Evolutionary conservation across 2,113 vertebrate genomes (phyloP).

Genomic region (Stercorarius parasiticus): DNA sequence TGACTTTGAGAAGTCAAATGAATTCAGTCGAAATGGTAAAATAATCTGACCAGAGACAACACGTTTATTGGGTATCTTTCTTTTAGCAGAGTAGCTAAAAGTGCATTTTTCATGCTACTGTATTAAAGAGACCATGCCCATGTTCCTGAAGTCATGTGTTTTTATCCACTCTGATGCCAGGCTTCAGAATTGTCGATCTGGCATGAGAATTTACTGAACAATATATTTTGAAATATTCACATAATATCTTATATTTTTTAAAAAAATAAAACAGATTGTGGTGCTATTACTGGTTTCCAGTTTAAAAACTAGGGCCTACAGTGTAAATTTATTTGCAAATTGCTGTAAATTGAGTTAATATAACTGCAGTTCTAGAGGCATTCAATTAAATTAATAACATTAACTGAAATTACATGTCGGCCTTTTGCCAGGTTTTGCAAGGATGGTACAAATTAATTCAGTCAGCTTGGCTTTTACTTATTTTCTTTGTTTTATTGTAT

Average conservation of each 20-base stretch:
- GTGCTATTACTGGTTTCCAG: not conserved
- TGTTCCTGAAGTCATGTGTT: not conserved
- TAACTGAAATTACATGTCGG: not conserved
- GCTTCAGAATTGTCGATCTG: not conserved
- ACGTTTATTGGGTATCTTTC: not conserved
- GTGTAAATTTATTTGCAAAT: not conserved
- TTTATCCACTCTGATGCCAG: not conserved
- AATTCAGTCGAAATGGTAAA: not conserved
- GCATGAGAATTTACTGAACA: not conserved
- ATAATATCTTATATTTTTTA: not conserved
- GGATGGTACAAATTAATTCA: not conserved
- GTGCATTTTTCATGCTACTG: not conserved
- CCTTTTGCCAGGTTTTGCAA: not conserved
- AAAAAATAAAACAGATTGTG: not conserved
- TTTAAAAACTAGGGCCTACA: not conserved
- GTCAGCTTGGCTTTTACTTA: not conserved
- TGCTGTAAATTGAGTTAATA: not conserved
- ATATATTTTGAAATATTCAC: not conserved
- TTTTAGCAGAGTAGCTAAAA: not conserved
- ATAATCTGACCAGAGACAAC: not conserved
- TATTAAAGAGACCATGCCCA: not conserved
- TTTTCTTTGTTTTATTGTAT: not conserved
- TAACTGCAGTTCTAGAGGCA: not conserved
- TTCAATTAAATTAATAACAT: slow-evolving; percentile 8
- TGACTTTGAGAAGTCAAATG: not conserved